Percentiles rank a stretch among this genome's conserved stretches.
These are phyloP conservation scores for Pycnonotus jocosus DNA, from an alignment of 2,113 vertebrate species.

Conservation along the genomic window DNA sequence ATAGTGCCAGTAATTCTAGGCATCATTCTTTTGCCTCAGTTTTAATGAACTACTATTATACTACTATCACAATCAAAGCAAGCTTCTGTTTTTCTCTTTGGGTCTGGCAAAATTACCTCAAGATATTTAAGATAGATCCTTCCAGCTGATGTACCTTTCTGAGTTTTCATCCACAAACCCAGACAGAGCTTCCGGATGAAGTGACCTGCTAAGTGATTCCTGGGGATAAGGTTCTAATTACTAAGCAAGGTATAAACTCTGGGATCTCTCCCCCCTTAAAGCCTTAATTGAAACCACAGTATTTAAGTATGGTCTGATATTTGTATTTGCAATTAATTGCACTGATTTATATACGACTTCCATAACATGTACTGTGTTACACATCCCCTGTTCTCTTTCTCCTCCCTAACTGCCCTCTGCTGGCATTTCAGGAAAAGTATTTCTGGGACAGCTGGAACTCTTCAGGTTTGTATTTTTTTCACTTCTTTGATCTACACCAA, in stretches of 20 bases:
- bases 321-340: background rate
- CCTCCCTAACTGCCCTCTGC: background rate
- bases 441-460: background rate
- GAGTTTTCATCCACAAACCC: background rate
- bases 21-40: background rate
- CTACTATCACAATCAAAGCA: background rate
- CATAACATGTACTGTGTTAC: background rate
- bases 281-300: background rate
- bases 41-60: background rate
- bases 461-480: background rate
- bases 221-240: background rate
- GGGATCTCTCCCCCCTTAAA: background rate
- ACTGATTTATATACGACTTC: background rate
- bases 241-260: background rate
- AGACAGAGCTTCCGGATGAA: background rate
- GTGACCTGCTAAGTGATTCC: background rate
- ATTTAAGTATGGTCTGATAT: background rate
- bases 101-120: background rate
- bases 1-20: background rate
- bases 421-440: background rate
- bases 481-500: background rate
- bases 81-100: background rate
- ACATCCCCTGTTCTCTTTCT: background rate
- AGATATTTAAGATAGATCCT: background rate
- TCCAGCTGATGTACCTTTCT: background rate